Evolutionary conservation across 2,888 invertebrate genomes (phyloP).

Genomic region (Argynnis bischoffii): DNA sequence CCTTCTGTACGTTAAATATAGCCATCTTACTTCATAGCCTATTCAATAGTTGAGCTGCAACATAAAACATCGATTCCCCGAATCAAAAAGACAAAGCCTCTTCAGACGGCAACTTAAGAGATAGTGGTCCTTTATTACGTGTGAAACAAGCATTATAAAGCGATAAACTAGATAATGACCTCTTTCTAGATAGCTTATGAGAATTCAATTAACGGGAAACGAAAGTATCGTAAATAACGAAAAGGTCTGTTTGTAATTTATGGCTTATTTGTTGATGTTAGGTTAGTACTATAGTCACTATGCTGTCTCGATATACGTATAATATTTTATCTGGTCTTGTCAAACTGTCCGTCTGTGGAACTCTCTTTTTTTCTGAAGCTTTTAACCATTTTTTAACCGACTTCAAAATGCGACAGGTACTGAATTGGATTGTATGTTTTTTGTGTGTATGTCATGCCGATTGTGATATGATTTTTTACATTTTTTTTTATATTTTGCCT

Average conservation of each 20-base stretch:
- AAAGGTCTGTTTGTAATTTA: background rate
- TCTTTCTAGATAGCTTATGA: constrained; percentile 22
- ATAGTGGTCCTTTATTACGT: constrained; percentile 38
- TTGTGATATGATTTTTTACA: too few relatives aligned
- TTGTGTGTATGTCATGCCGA: too few relatives aligned
- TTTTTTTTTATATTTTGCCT: too few relatives aligned
- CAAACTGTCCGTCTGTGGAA: too few relatives aligned
- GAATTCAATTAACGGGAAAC: constrained; percentile 25
- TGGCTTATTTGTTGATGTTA: constrained; percentile 2
- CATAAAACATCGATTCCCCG: constrained; percentile 5
- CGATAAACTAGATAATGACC: constrained; percentile 40
- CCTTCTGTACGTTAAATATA: too few relatives aligned
- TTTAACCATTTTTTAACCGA: too few relatives aligned
- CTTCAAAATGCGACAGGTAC: too few relatives aligned
- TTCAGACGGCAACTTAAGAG: constrained; percentile 23
- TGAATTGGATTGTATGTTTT: too few relatives aligned
- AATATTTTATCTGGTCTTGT: too few relatives aligned
- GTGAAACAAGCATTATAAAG: constrained; percentile 41
- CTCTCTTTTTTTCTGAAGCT: too few relatives aligned
- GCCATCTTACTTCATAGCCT: too few relatives aligned
- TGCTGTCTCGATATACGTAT: too few relatives aligned
- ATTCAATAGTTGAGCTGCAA: background rate
- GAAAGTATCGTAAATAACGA: constrained; percentile 11
- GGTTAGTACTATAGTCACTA: background rate
- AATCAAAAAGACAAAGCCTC: constrained; percentile 32